phyloP scores from a whole-genome alignment of 2,888 invertebrate species.

The Raillietiella orientalis region DNA sequence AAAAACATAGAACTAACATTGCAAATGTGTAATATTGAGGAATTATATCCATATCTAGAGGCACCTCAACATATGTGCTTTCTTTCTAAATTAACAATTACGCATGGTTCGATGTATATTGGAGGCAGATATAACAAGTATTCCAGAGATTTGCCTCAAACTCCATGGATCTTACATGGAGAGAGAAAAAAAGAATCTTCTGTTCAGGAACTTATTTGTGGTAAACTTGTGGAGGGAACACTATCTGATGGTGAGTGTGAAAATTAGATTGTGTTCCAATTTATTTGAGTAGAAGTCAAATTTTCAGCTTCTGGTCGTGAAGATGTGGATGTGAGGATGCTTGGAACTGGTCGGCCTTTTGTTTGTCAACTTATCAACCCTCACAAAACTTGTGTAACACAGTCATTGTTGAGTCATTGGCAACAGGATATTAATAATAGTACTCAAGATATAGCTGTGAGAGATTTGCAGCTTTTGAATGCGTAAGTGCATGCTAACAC shows the following conservation, averaged over 20 bases:
- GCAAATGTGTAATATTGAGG: too few relatives aligned
- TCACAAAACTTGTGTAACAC: constrained; percentile 14
- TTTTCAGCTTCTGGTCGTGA: constrained; percentile 79
- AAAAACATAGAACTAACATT: too few relatives aligned
- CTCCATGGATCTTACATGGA: constrained; percentile 68
- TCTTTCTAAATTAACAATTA: too few relatives aligned
- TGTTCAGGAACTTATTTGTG: constrained; percentile 57
- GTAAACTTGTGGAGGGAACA: constrained; percentile 24
- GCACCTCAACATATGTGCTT: too few relatives aligned
- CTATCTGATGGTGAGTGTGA: constrained; percentile 17
- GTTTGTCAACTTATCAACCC: constrained; percentile 50
- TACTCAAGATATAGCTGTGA: constrained; percentile 19
- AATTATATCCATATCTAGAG: too few relatives aligned
- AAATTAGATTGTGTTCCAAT: too few relatives aligned
- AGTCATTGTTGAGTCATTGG: constrained; percentile 16
- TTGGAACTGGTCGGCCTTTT: constrained; percentile 75
- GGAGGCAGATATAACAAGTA: constrained; percentile 46
- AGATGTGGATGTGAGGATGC: constrained; percentile 81
- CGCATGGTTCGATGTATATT: constrained; percentile 7
- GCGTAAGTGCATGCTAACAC: constrained; percentile 14
- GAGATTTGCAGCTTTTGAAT: constrained; percentile 27
- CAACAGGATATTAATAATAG: constrained; percentile 24
- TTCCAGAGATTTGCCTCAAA: constrained; percentile 54
- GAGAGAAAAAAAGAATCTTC: constrained; percentile 46
- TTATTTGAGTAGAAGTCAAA: too few relatives aligned